Evolutionary conservation across 2,113 vertebrate genomes (phyloP).

Genomic region (human): DNA sequence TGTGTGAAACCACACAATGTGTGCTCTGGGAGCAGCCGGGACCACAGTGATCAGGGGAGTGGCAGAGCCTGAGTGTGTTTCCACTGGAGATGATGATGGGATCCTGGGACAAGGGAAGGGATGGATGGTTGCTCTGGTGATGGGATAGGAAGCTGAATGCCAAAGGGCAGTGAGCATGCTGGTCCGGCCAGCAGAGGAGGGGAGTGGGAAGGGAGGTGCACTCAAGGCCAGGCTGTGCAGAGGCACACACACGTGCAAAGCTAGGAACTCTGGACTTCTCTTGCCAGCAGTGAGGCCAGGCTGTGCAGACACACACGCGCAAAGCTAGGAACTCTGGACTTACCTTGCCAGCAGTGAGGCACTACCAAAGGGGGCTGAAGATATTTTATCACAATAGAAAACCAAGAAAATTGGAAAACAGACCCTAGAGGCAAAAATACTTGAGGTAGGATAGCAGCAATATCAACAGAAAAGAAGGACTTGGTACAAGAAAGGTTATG

Average conservation of each 20-base stretch:
- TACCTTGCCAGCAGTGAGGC: neutral
- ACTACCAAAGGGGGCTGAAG: too few species aligned
- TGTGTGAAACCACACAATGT: neutral
- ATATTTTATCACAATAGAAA: neutral
- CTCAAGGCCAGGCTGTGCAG: neutral
- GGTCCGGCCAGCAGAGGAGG: neutral
- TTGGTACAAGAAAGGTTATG: neutral
- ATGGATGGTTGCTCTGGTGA: rapidly evolving
- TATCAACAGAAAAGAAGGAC: neutral
- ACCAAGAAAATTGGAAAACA: neutral
- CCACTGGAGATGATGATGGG: neutral
- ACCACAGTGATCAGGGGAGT: neutral
- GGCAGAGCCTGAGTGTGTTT: neutral
- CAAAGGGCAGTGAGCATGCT: neutral
- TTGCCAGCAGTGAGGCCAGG: neutral
- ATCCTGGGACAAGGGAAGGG: neutral
- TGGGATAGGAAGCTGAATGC: neutral
- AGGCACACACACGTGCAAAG: neutral
- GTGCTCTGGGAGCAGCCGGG: neutral
- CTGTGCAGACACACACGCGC: neutral
- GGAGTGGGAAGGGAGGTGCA: rapidly evolving
- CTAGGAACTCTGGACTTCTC: neutral
- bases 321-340: too few species aligned
- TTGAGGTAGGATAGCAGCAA: neutral
- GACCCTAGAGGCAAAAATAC: neutral